These are phyloP conservation scores for Chromis chromis DNA, from an alignment of 2,797 vertebrate genomes.

Conservation along the genomic window DNA sequence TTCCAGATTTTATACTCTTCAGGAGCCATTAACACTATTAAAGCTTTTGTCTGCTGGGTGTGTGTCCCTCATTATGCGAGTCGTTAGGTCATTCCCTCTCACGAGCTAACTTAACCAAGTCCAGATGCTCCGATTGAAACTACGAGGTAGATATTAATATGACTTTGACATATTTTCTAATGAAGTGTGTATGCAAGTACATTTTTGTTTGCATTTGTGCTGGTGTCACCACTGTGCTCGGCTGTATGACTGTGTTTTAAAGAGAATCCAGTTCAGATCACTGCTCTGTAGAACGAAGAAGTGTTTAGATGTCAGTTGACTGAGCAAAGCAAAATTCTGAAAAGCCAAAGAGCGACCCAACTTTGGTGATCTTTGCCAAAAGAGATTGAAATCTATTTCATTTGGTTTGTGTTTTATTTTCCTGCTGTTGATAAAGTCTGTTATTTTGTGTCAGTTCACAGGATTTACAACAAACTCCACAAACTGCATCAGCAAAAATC, in stretches of 20 bases:
- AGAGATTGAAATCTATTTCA: slow-evolving; percentile 38
- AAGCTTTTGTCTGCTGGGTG: no score
- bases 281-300: slow-evolving; percentile 8
- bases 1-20: no score
- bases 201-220: slow-evolving; percentile 6
- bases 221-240: slow-evolving; percentile 5
- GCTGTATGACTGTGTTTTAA: slow-evolving; percentile 32
- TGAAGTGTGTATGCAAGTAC: slow-evolving; percentile 13
- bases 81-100: no score
- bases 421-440: slow-evolving; percentile 15
- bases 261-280: slow-evolving; percentile 19
- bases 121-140: no score
- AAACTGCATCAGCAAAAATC: slow-evolving; percentile 24
- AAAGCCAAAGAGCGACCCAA: slow-evolving; percentile 48
- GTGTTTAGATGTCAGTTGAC: slow-evolving; percentile 26
- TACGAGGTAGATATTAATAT: slow-evolving; percentile 25
- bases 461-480: slow-evolving; percentile 21
- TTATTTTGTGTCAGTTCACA: slow-evolving; percentile 22
- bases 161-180: slow-evolving; percentile 35
- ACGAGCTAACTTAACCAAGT: no score
- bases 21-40: no score
- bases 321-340: slow-evolving; percentile 18
- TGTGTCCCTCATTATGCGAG: no score
- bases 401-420: slow-evolving; percentile 8
- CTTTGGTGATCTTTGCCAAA: slow-evolving; percentile 44